Conservation (phyloP, 1,140 invertebrate species). For the Drosophila orosa region DNA sequence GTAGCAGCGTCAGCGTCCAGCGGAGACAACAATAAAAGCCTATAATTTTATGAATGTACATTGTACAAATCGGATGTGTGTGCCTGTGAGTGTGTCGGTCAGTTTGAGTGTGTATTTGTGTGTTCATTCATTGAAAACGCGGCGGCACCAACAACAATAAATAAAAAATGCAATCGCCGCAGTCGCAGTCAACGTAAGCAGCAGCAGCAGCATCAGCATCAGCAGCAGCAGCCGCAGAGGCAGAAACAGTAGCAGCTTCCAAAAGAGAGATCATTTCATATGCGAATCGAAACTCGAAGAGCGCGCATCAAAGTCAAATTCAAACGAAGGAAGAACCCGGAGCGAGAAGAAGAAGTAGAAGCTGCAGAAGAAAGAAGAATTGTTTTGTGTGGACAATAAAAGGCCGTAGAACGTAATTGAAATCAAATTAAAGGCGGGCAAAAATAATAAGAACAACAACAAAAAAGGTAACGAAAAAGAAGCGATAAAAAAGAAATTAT, state of each 20-base stretch:
- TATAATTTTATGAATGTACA: slow-evolving; percentile 74
- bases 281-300: slow-evolving; percentile 79
- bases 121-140: slow-evolving; percentile 73
- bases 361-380: slow-evolving; percentile 44
- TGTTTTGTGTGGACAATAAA: slow-evolving; percentile 60
- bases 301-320: slow-evolving; percentile 78
- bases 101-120: slow-evolving; percentile 28
- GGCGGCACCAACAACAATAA: slow-evolving; percentile 47
- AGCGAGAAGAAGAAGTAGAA: slow-evolving; percentile 25
- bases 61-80: slow-evolving; percentile 53
- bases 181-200: slow-evolving; percentile 45
- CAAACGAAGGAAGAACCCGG: slow-evolving; percentile 49
- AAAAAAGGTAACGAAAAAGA: slow-evolving; percentile 36
- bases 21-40: slow-evolving; percentile 56
- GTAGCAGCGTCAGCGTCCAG: slow-evolving; percentile 25
- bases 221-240: slow-evolving; percentile 5
- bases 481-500: slow-evolving; percentile 81
- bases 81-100: slow-evolving; percentile 23
- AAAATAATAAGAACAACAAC: slow-evolving; percentile 48
- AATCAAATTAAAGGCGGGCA: slow-evolving; percentile 77
- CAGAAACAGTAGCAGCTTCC: slow-evolving; percentile 40
- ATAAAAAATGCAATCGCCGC: slow-evolving; percentile 67
- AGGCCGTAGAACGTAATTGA: slow-evolving; percentile 69
- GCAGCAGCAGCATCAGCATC: slow-evolving; percentile 26
- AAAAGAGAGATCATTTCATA: slow-evolving; percentile 72